phyloP scores from a whole-genome alignment of 1,140 invertebrate genomes.

The Drosophila sp. region DNA sequence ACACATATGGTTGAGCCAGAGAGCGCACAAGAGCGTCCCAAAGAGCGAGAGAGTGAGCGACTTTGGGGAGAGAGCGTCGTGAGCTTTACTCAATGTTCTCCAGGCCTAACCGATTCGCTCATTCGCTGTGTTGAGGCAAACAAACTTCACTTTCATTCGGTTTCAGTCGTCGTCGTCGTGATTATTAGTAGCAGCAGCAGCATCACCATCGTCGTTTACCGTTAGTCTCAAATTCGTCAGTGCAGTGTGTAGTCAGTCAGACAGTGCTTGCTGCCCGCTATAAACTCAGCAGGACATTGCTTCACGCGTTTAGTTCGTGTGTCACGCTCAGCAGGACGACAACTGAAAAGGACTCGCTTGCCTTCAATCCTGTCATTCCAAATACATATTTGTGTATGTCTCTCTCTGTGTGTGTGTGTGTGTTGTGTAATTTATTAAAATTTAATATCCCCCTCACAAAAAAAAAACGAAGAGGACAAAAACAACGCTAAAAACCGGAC shows the following conservation, averaged over 20 bases:
- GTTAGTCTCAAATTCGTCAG: background rate
- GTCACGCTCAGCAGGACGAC: conserved; percentile 43
- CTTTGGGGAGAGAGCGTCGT: background rate
- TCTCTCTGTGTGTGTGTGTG: conserved; percentile 2
- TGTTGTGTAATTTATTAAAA: conserved; percentile 46
- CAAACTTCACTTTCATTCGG: conserved; percentile 68
- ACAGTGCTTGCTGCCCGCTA: conserved; percentile 3
- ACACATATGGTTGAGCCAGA: conserved; percentile 43
- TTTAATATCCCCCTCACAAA: conserved; percentile 18
- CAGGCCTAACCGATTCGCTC: conserved; percentile 64
- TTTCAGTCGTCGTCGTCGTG: conserved; percentile 2
- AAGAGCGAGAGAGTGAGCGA: background rate
- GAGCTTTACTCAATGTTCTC: conserved; percentile 49
- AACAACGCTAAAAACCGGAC: conserved; percentile 18
- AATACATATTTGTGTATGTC: too few relatives aligned
- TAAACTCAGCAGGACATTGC: conserved; percentile 35
- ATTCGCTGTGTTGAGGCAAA: conserved; percentile 11
- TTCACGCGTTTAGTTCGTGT: conserved; percentile 41
- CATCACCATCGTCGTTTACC: background rate
- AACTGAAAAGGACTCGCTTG: conserved; percentile 4
- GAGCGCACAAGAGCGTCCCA: conserved; percentile 1
- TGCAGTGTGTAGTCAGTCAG: background rate
- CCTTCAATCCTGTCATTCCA: background rate
- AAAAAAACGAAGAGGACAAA: background rate
- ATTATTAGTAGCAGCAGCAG: conserved; percentile 4